Percentiles rank a stretch among this genome's conserved stretches.
phyloP scores from a whole-genome alignment of 2,888 invertebrate genomes.

The Cryptosula pallasiana region DNA sequence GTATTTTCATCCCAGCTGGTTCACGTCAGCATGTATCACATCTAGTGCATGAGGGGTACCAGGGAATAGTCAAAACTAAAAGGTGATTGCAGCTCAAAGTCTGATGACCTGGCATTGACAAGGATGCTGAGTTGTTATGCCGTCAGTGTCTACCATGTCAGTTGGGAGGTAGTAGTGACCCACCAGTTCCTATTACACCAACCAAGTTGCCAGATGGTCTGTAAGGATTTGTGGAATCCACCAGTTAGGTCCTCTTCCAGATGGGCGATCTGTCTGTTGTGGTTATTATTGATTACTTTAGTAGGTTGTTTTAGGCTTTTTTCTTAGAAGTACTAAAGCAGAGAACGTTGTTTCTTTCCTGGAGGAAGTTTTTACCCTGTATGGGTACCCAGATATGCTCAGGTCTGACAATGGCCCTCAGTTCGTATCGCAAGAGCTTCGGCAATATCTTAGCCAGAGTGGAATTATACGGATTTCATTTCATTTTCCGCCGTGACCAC shows the following conservation, averaged over 20 bases:
- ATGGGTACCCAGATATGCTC: slow-evolving; percentile 21
- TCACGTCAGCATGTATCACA: slow-evolving; percentile 25
- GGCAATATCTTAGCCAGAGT: slow-evolving; percentile 27
- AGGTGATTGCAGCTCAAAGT: not conserved
- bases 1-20: slow-evolving; percentile 22
- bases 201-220: not conserved
- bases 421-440: slow-evolving; percentile 28
- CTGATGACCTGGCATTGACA: slow-evolving; percentile 22
- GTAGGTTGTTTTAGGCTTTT: not conserved
- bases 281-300: slow-evolving; percentile 5
- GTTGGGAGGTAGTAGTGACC: not conserved
- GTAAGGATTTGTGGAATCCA: slow-evolving; percentile 25
- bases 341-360: not conserved
- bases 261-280: not conserved
- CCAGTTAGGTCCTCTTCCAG: not conserved
- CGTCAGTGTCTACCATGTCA: not conserved
- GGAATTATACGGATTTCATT: slow-evolving; percentile 28
- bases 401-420: slow-evolving; percentile 31
- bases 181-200: not conserved
- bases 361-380: not conserved
- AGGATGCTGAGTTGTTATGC: slow-evolving; percentile 1
- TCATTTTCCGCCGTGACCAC: slow-evolving; percentile 29
- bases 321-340: not conserved
- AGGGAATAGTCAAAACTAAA: slow-evolving; percentile 26
- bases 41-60: slow-evolving; percentile 30